phyloP scores from a whole-genome alignment of 2,888 invertebrate genomes.

The Nesidiocoris tenuis region DNA sequence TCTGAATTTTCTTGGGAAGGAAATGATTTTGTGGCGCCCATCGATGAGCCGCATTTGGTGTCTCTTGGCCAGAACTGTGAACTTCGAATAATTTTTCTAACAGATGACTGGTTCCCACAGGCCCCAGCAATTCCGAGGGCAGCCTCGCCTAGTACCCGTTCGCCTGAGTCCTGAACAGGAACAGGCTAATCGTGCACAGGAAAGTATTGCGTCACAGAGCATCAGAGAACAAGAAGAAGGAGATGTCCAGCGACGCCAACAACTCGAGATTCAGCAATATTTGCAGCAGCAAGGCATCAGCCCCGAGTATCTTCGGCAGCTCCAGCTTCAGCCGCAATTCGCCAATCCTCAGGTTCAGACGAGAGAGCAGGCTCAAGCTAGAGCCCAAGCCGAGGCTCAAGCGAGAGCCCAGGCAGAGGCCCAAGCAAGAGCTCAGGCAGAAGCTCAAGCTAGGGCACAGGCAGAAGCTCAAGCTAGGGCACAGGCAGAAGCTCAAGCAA shows the following conservation, averaged over 20 bases:
- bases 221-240: conserved; percentile 16
- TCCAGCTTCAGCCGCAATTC: background rate
- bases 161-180: conserved; percentile 16
- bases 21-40: too few relatives aligned
- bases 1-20: too few relatives aligned
- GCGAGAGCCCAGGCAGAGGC: background rate
- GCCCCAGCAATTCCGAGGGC: conserved; percentile 24
- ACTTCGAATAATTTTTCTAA: too few relatives aligned
- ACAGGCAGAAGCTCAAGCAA: conserved; percentile 29
- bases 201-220: conserved; percentile 3
- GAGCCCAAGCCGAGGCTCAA: conserved; percentile 15
- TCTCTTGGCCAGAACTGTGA: too few relatives aligned
- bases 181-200: conserved; percentile 4
- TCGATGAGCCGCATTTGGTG: too few relatives aligned
- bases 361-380: conserved; percentile 7
- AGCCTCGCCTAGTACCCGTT: conserved; percentile 2
- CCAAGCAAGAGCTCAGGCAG: conserved; percentile 6
- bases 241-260: conserved; percentile 8
- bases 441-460: conserved; percentile 10
- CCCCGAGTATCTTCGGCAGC: conserved; percentile 3
- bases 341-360: background rate
- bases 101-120: background rate
- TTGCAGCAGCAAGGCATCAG: conserved; percentile 18
- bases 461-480: conserved; percentile 25
- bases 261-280: conserved; percentile 10